Evolutionary conservation across 2,797 vertebrate species (phyloP), one percentile per base, ranked within the genome.

Genomic region (Otolemur crassicaudatus): DNA sequence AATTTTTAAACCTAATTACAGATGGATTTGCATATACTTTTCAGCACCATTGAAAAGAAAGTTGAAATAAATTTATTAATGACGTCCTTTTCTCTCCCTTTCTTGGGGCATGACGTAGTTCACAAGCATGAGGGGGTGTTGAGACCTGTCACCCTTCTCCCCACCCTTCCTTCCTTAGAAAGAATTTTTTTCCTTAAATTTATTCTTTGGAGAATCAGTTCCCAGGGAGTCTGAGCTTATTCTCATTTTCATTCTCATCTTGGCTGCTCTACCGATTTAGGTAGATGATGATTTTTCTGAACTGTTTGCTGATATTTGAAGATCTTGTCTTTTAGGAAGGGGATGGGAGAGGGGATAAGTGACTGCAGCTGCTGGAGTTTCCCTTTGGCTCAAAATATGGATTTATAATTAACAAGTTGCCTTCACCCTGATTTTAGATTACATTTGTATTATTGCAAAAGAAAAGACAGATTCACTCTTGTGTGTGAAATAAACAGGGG

Each of bases 1-100:
- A 99, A 99, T 99, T 99, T 99, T 99, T 98, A 98, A 99, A 99
- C 98, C 98, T 99, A 99, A 99, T 99, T 98, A 99, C 81, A 94
- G 97, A 97, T 98, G 98, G 98, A 99, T 99, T 99, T 99, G 98
- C 99, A 99, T 99, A 98, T 96, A 99, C 99, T 99, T 98, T 98
- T 98, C 97, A 98, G 97, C 82, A 72, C 97, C 98, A 98, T 99
- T 98, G 98, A 98, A 98, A 98, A 98, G 98, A 95, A 98, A 98
- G 98, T 98, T 97, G 96, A 98, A 98, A 98, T 98, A 98, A 98
- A 99, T 99, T 98, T 99, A 99, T 99, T 99, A 99, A 99, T 99
- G 98, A 98, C 98, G 98, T 98, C 97, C 95, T 95, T 97, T 98
- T 98, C 98, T 98, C 90, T 98, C 87, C 95, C 98, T 98, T 98